phyloP scores from a whole-genome alignment of 2,888 invertebrate genomes.

The Dynastes grantii region DNA sequence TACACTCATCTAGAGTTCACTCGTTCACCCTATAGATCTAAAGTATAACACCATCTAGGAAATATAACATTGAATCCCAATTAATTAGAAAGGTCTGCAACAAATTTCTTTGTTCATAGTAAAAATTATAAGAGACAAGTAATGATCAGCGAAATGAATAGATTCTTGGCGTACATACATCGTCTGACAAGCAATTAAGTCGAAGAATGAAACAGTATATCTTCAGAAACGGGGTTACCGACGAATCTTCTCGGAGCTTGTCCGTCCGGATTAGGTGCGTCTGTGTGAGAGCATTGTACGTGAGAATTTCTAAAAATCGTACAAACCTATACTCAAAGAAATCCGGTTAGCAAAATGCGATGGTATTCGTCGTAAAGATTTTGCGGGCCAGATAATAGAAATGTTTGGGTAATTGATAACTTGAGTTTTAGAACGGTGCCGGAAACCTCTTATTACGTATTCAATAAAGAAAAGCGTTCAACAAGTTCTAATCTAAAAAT shows the following conservation, averaged over 20 bases:
- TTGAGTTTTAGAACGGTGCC: not conserved
- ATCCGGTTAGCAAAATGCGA: not conserved
- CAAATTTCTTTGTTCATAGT: not conserved
- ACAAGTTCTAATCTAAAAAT: too few species aligned
- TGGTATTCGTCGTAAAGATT: not conserved
- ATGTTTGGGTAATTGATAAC: not conserved
- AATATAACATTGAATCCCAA: too few species aligned
- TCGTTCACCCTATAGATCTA: too few species aligned
- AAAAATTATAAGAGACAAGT: not conserved
- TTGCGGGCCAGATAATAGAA: not conserved
- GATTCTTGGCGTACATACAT: not conserved
- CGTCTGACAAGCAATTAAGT: not conserved
- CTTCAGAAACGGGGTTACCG: conserved; percentile 12
- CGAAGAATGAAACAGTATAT: not conserved
- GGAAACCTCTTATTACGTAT: not conserved
- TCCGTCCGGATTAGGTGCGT: conserved; percentile 2
- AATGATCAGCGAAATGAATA: not conserved
- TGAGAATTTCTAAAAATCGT: conserved; percentile 15
- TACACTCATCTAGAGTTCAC: too few species aligned
- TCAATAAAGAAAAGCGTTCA: not conserved
- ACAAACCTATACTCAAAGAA: not conserved
- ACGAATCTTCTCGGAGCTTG: conserved; percentile 1
- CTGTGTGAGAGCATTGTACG: not conserved
- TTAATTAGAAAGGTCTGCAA: too few species aligned
- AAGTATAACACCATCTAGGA: too few species aligned